Base-by-base conservation (phyloP, 1,140 invertebrate genomes). In the Cherax quadricarinatus region DNA sequence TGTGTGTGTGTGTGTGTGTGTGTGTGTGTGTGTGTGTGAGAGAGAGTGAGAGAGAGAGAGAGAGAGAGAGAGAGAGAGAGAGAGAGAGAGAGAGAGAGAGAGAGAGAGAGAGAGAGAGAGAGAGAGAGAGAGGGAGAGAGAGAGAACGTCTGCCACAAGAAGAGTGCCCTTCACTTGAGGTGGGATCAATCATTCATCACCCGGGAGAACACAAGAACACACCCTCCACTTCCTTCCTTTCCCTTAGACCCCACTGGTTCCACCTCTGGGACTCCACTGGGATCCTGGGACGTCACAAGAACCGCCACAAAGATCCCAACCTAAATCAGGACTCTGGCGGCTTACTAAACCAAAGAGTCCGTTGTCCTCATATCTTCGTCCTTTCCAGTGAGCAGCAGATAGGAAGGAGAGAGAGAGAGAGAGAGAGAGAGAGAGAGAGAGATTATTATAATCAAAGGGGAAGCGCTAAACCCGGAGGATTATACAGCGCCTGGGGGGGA, bases 141-240 rank as follows among this genome's bases (percentile, higher is more conserved):
- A 57, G 53, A 57, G 53, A 57, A 3, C 6, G 53, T 9, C 53
- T 9, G 53, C 6, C 7, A 3, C 53, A 1, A 0, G 12, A 14
- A 57, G 53, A 82, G 48, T 82, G 48, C 12, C 21, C 70, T 30
- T 48, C 48, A 51, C 7, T 57, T 14, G 53, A 7, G 53, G 53
- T 24, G 66, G 73, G 75, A 88, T 80, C 21, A 79, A 79, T 48
- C 86, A 88, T 88, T 62, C 75, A 88, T 88, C 78, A 81, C 78
- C 16, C 53, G 6, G 18, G 7, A 88, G 49, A 88, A 88, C 78
- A 81, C n/a, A 62, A 81, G 87, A 81, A 80, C 53, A n/a, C 53
- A 57, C 49, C 75, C 86, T 21, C 49, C 30, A 41, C 30, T 2
- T 41, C 30, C 30, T 41, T 41, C 30, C 30, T 41, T 41, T 2